Conservation (phyloP, 2,113 vertebrate genomes). For the Thryonomys swinderianus region DNA sequence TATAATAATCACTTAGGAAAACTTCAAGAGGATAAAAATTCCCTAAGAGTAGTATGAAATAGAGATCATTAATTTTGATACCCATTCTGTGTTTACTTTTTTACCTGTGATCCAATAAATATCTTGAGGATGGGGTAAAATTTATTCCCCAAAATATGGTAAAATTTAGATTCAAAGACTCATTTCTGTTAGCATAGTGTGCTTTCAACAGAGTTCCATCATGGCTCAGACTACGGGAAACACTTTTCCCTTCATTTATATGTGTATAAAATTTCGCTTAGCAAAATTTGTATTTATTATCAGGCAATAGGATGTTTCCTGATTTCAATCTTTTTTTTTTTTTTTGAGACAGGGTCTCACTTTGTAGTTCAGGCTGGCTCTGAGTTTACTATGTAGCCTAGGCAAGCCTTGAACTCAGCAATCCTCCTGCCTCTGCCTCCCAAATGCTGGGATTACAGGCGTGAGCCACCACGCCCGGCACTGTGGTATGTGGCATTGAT, state of each 20-base stretch:
- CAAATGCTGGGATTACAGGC: too few relatives aligned
- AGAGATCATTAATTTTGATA: not conserved
- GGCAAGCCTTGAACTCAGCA: too few relatives aligned
- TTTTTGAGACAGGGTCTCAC: too few relatives aligned
- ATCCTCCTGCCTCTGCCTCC: too few relatives aligned
- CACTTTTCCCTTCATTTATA: not conserved
- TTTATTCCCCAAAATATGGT: not conserved
- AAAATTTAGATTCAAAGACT: slow-evolving; percentile 33
- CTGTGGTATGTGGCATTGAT: too few relatives aligned
- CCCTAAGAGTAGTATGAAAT: not conserved
- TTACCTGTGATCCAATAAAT: not conserved
- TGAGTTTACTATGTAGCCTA: too few relatives aligned
- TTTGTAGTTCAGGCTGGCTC: too few relatives aligned
- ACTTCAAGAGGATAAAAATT: not conserved
- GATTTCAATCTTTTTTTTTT: slow-evolving; percentile 12
- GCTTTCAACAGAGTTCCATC: not conserved
- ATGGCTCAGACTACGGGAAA: not conserved
- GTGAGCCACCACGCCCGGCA: too few relatives aligned
- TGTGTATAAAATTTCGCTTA: not conserved
- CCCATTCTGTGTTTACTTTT: not conserved
- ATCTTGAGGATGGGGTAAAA: not conserved
- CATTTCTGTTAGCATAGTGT: not conserved
- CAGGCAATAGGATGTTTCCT: slow-evolving; percentile 25
- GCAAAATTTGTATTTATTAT: not conserved
- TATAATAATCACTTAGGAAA: not conserved